Evolutionary conservation across 2,888 invertebrate species (phyloP).

Genomic region (Amblyjoppa proteus): DNA sequence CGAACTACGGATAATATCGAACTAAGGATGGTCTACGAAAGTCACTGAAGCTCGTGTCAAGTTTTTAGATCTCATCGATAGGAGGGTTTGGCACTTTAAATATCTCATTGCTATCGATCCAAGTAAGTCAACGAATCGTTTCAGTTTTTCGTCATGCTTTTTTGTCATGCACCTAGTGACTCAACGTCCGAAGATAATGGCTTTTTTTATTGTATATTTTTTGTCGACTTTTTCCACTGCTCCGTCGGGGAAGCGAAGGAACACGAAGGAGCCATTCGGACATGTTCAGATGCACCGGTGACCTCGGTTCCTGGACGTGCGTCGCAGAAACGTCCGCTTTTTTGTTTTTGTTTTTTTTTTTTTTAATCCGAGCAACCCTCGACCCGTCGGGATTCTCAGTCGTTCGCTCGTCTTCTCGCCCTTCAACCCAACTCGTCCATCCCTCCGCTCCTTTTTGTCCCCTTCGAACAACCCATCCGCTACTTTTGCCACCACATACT

Average conservation of each 20-base stretch:
- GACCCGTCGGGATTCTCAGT: constrained; percentile 44
- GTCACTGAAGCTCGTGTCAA: no score
- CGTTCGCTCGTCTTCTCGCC: constrained; percentile 43
- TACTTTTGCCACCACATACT: constrained; percentile 20
- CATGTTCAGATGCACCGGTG: constrained; percentile 34
- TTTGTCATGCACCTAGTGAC: background rate
- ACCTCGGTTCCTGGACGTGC: constrained; percentile 33
- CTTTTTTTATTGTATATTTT: background rate
- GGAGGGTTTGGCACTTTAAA: no score
- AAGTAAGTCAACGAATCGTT: no score
- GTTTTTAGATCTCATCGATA: no score
- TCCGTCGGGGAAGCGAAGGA: background rate
- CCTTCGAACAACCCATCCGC: constrained; percentile 26
- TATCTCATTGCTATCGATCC: no score
- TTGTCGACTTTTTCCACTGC: background rate
- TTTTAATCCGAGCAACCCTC: background rate
- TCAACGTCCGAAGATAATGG: background rate
- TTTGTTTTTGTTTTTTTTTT: constrained; percentile 7
- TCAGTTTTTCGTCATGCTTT: background rate
- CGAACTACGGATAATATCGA: no score
- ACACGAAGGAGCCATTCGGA: constrained; percentile 10
- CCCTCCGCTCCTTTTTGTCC: constrained; percentile 21
- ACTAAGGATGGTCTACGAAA: no score
- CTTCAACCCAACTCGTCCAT: background rate
- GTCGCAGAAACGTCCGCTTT: background rate